phyloP scores from a whole-genome alignment of 2,888 invertebrate genomes.

The Drosophila austrosaltans region DNA sequence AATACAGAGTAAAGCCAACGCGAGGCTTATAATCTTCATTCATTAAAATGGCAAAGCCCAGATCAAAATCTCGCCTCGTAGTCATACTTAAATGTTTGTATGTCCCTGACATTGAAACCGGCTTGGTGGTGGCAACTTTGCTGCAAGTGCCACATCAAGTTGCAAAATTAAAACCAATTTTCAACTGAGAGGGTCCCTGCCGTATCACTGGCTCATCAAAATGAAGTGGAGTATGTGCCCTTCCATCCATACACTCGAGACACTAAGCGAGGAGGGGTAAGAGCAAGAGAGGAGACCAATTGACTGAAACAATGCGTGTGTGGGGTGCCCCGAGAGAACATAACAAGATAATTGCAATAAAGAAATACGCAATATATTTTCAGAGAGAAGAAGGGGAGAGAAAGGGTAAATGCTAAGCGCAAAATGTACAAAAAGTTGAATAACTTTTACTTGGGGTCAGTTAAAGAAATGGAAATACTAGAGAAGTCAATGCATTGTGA shows the following conservation, averaged over 20 bases:
- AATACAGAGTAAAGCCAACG: conserved; percentile 33
- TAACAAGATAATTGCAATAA: conserved; percentile 72
- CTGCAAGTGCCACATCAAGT: conserved; percentile 40
- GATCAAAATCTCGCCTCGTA: conserved; percentile 11
- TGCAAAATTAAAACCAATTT: conserved; percentile 56
- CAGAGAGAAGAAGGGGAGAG: not conserved
- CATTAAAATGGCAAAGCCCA: conserved; percentile 50
- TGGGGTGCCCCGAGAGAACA: conserved; percentile 24
- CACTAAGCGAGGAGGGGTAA: conserved; percentile 1
- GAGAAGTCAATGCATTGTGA: too few species aligned
- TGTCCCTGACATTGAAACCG: conserved; percentile 50
- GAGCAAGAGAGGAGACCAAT: conserved; percentile 29
- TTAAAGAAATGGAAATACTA: not conserved
- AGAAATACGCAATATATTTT: conserved; percentile 53
- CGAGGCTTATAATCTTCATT: conserved; percentile 61
- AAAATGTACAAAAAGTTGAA: not conserved
- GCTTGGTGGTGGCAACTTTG: conserved; percentile 4
- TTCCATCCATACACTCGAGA: conserved; percentile 21
- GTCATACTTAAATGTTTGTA: not conserved
- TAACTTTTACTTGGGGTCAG: not conserved
- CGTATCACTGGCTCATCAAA: conserved; percentile 61
- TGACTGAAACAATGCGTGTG: conserved; percentile 58
- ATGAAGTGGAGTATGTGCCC: conserved; percentile 22
- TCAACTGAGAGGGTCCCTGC: conserved; percentile 49
- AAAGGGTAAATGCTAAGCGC: not conserved